Percentiles rank a stretch among this genome's conserved stretches.
Conservation (phyloP, 2,113 vertebrate species). For the Dolichotis patagonum region DNA sequence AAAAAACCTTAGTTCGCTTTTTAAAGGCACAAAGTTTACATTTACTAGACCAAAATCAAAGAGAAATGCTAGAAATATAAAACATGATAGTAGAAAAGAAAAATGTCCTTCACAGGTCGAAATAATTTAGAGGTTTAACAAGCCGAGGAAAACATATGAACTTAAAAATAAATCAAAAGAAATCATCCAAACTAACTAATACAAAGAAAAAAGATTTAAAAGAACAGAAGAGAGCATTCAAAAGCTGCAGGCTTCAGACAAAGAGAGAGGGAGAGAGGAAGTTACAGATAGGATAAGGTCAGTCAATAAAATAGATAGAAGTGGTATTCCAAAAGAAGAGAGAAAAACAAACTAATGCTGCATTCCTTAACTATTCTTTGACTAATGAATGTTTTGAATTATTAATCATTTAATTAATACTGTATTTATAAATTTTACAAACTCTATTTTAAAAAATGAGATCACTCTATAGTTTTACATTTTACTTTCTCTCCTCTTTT, state of each 20-base stretch:
- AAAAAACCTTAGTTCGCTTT: not conserved
- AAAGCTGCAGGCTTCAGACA: not conserved
- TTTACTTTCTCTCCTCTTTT: not conserved
- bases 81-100: not conserved
- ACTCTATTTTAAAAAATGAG: not conserved
- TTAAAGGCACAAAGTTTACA: not conserved
- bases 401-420: not conserved
- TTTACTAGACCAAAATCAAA: not conserved
- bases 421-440: not conserved
- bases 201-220: not conserved
- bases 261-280: not conserved
- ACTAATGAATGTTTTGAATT: not conserved
- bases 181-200: not conserved
- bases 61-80: not conserved
- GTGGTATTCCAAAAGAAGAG: not conserved
- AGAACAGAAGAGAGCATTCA: not conserved
- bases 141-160: not conserved
- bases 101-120: not conserved
- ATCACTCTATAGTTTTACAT: not conserved
- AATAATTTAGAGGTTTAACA: rapidly evolving
- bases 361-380: not conserved
- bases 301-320: not conserved
- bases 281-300: not conserved
- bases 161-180: not conserved
- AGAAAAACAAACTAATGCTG: not conserved